Base-by-base conservation (phyloP, 2,113 vertebrate species). In the Chloroceryle aenea region DNA sequence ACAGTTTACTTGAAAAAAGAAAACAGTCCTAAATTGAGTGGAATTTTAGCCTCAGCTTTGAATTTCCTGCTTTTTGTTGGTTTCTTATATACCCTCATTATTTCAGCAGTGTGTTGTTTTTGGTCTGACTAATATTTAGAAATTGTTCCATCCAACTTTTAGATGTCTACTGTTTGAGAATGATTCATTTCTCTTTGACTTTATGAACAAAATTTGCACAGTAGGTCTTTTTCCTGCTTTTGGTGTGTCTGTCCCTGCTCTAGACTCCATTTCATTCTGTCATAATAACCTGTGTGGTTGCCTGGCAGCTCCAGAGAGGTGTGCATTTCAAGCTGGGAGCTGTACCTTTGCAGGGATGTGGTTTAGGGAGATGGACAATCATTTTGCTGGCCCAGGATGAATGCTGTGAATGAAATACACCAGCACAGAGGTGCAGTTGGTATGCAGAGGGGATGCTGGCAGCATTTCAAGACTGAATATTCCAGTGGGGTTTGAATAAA, bases 41-140 rank as follows among this genome's bases (percentile, higher is more conserved):
- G 83, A 95, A 95, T 95, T 96, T 96, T 75, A 95, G 76, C 79
- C 67, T 80, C 90, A 88, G 40, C 64, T 91, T 87, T 45, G 68
- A 90, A 92, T 96, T 95, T 96, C 93, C 89, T 96, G 95, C 56
- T 73, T 92, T 96, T 93, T 93, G 76, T 78, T 93, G 88, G 61
- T 95, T 78, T 87, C 87, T 92, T 88, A 71, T 93, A 67, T 68
- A 80, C 69, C 52, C 82, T 95, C 75, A 80, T 95, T 96, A 96
- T 95, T 96, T 88, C 64, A 83, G 90, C 30, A 32, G 56, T 5
- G 38, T 96, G 93, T 96, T 97, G 85, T 7, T 97, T 89, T 96
- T 96, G 95, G 95, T 94, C 76, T 43, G 95, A 68, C 59, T 81
- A 67, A 64, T 95, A 87, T 96, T 96, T 96, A 93, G 79, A 94